phyloP scores from a whole-genome alignment of 1,140 invertebrate genomes.

The Saxidomus purpurata region DNA sequence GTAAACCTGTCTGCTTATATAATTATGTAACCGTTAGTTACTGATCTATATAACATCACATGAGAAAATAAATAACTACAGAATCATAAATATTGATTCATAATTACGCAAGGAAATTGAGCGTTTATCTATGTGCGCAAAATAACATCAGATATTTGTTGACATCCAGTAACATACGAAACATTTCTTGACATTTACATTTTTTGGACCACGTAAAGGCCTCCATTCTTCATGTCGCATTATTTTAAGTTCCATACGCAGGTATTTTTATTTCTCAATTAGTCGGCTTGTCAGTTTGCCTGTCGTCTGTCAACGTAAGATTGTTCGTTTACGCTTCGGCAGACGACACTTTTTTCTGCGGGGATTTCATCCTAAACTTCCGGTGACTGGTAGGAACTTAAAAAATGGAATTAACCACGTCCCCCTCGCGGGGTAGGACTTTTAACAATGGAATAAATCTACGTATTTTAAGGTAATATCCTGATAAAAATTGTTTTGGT shows the following conservation, averaged over 20 bases:
- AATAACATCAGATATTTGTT: no score
- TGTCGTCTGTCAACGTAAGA: constrained; percentile 23
- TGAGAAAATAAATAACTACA: no score
- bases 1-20: no score
- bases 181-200: background rate
- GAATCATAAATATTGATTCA: no score
- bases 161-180: no score
- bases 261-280: background rate
- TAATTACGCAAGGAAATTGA: no score
- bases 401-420: background rate
- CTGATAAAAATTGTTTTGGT: no score
- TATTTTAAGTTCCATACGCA: constrained; percentile 2
- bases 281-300: background rate
- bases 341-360: constrained; percentile 1
- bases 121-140: no score
- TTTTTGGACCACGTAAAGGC: background rate
- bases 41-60: no score
- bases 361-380: constrained; percentile 10
- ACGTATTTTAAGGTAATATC: background rate
- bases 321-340: background rate
- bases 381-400: background rate
- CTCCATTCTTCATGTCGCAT: background rate
- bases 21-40: no score
- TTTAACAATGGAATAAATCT: constrained; percentile 8
- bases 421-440: background rate